phyloP scores from a whole-genome alignment of 2,113 vertebrate genomes.

The Erinaceus europaeus region DNA sequence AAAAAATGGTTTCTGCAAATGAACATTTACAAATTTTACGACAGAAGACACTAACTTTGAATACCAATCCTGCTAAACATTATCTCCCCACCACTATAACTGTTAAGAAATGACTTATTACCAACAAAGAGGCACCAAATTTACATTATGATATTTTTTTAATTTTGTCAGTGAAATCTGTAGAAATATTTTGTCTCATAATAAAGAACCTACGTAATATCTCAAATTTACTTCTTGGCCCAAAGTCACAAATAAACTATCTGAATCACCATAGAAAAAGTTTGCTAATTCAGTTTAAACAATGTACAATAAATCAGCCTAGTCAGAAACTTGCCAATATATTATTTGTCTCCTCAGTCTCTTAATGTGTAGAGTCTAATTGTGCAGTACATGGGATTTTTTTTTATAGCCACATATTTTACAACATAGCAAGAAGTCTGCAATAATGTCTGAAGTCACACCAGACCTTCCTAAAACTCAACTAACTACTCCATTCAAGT shows the following conservation, averaged over 20 bases:
- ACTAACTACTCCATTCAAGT: background rate
- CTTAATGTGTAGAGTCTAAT: background rate
- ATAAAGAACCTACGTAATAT: background rate
- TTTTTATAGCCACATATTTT: conserved; percentile 9
- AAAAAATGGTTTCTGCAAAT: background rate
- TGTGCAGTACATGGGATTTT: background rate
- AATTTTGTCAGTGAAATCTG: too few species aligned
- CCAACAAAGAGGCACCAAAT: too few species aligned
- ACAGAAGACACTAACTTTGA: background rate
- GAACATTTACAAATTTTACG: background rate
- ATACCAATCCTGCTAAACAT: background rate
- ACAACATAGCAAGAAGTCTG: background rate
- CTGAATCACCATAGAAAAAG: background rate
- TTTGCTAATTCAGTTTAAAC: background rate
- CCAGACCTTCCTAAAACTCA: background rate
- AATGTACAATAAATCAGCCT: background rate
- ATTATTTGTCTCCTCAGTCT: conserved; percentile 15
- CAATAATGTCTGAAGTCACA: background rate
- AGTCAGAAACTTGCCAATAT: background rate
- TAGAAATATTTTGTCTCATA: too few species aligned
- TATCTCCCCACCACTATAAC: background rate
- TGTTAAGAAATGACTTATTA: too few species aligned
- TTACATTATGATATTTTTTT: too few species aligned
- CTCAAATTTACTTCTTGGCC: background rate
- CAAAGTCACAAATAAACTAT: background rate